A percentile compares a stretch with the other conserved stretches of the same genome.
These are phyloP conservation scores for Noctua comes DNA, from an alignment of 2,888 invertebrate species.

Conservation along the genomic window DNA sequence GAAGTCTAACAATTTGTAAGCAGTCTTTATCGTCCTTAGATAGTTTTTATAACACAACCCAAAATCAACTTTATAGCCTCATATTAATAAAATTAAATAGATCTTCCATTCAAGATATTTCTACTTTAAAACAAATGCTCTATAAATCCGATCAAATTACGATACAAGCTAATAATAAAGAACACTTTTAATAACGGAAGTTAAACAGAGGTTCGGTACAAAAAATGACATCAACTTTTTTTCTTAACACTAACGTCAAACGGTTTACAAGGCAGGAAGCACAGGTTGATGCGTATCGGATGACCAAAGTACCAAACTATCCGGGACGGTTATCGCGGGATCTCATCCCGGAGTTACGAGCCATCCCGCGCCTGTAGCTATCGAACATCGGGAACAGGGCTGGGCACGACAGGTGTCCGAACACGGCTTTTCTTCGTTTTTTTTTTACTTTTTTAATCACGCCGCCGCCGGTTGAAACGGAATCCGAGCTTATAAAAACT, in stretches of 20 bases:
- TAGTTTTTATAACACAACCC: constrained; percentile 26
- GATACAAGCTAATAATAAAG: constrained; percentile 48
- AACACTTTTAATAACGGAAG: constrained; percentile 63
- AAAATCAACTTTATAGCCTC: constrained; percentile 20
- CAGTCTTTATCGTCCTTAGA: constrained; percentile 24
- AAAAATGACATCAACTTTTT: constrained; percentile 33
- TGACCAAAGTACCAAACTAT: constrained; percentile 74
- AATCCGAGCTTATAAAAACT: constrained; percentile 48
- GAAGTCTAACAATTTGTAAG: constrained; percentile 1
- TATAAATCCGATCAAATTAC: constrained; percentile 45
- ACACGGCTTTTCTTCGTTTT: constrained; percentile 43
- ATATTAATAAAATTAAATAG: constrained; percentile 35
- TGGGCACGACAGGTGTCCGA: constrained; percentile 59
- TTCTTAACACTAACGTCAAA: constrained; percentile 60
- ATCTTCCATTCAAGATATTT: constrained; percentile 19
- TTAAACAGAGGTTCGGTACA: constrained; percentile 36
- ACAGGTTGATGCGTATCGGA: constrained; percentile 78
- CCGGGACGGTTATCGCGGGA: constrained; percentile 77
- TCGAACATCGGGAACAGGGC: constrained; percentile 68
- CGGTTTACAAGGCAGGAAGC: constrained; percentile 73
- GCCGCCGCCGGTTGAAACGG: constrained; percentile 13
- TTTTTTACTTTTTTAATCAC: constrained; percentile 56
- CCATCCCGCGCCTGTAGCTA: constrained; percentile 78
- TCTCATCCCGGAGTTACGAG: constrained; percentile 75
- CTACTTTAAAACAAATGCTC: constrained; percentile 22